Base-by-base conservation (phyloP, 1,140 invertebrate species). In the Lasioglossum albipes region DNA sequence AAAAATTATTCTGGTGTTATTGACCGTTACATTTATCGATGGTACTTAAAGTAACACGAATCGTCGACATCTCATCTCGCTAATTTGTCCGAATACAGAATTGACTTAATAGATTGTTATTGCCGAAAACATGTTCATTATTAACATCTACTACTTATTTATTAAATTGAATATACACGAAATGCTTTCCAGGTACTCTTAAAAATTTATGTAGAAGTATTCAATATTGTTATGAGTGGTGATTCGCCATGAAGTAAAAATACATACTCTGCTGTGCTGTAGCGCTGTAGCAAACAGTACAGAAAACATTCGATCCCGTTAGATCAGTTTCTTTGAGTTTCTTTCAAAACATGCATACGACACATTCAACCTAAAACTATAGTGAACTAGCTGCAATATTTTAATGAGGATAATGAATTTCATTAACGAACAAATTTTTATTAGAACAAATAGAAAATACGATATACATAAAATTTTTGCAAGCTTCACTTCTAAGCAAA, bases 211-310 rank as follows among this genome's bases (percentile, higher is more conserved):
- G 31, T 62, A 31, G 13, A 41, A 57, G 52, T 59, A 67, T 74
- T 59, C 70, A 52, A 74, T 79, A 79, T 79, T 79, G 77, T 79
- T 67, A 79, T 79, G 45, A 74, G 65, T 65, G 49, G 49, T 66
- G n/a, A 74, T 74, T 79, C 71, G 71, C 77, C 77, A 74, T 74
- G 77, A 79, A 79, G 77, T 79, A 66, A 22, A 65, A 66, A 45
- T 74, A 66, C 57, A 36, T 36, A 36, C 36, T 36, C 36, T 36
- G 74, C 36, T 66, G 45, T 27, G 74, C 36, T 66, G 57, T 49
- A 49, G 36, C 13, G 74, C 36, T 66, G 57, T 49, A 49, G 36
- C 13, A 74, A 16, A 20, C 77, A 79, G 62, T 79, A 61, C 52
- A 45, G 71, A 49, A 79, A 79, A 79, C 41, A 31, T 66, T n/a